These are phyloP conservation scores for Corythaeola cristata DNA, from an alignment of 2,113 vertebrate genomes.

Conservation along the genomic window DNA sequence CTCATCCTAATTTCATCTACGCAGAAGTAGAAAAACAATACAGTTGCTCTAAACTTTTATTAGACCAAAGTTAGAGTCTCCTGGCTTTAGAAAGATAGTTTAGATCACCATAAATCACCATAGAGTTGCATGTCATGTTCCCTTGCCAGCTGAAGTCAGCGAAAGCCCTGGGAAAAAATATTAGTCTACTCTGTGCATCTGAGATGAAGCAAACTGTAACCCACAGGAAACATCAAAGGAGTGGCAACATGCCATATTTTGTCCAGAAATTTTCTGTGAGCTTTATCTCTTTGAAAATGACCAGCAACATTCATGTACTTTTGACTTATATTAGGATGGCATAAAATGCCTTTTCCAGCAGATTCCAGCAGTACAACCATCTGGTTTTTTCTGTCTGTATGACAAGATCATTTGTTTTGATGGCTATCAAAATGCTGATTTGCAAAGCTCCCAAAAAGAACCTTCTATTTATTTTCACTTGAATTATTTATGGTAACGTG, in stretches of 20 bases:
- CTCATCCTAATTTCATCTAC: background rate
- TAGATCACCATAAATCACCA: background rate
- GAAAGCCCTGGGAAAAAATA: background rate
- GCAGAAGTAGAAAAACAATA: conserved; percentile 1
- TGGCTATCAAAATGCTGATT: conserved; percentile 44
- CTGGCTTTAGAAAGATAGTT: background rate
- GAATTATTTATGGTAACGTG: background rate
- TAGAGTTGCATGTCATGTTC: background rate
- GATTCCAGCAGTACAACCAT: conserved; percentile 24
- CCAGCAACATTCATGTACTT: background rate
- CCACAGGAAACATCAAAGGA: conserved; percentile 3
- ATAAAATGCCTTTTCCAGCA: background rate
- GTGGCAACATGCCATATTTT: background rate
- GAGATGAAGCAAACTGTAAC: conserved; percentile 4
- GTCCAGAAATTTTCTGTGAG: conserved; percentile 3
- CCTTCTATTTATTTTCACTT: conserved; percentile 7
- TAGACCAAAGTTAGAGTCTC: background rate
- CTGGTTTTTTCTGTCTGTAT: conserved; percentile 3
- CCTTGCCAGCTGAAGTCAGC: conserved; percentile 21
- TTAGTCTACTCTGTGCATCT: background rate
- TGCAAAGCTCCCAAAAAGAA: conserved; percentile 12
- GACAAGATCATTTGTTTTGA: conserved; percentile 23
- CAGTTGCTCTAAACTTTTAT: background rate
- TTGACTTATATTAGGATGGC: background rate
- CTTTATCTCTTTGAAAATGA: conserved; percentile 12